Evolutionary conservation across 2,797 vertebrate genomes (phyloP).

Genomic region (Hemitrygon akajei): DNA sequence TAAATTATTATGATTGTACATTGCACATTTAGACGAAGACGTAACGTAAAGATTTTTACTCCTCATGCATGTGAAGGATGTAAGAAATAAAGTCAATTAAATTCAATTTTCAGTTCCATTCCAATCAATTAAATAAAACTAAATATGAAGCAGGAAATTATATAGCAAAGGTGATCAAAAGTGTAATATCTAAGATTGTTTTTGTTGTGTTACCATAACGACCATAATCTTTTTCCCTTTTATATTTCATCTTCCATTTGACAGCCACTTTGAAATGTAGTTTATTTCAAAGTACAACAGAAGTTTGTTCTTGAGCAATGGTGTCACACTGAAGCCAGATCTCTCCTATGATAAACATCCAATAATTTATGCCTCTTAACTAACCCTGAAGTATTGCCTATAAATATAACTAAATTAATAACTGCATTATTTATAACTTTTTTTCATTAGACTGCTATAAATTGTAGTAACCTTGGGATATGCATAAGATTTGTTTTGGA

Average conservation of each 20-base stretch:
- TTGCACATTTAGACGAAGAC: no score
- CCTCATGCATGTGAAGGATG: no score
- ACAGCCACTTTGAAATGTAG: not conserved
- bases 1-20: no score
- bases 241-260: not conserved
- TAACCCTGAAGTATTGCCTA: not conserved
- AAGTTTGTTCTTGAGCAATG: not conserved
- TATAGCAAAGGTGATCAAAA: not conserved
- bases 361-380: constrained; percentile 26
- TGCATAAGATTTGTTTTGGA: constrained; percentile 27
- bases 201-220: not conserved
- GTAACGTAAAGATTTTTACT: no score
- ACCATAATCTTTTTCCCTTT: not conserved
- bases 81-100: no score
- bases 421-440: constrained; percentile 32
- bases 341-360: not conserved
- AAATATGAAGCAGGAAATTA: not conserved
- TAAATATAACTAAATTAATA: constrained; percentile 29
- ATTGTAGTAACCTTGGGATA: constrained; percentile 19
- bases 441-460: constrained; percentile 33
- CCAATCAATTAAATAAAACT: not conserved
- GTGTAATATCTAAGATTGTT: not conserved
- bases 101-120: no score
- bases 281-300: no score
- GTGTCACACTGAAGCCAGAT: not conserved